A percentile compares a stretch with the other conserved stretches of the same genome.
Evolutionary conservation across 1,140 invertebrate genomes (phyloP).

Genomic region (Prorops nasuta): DNA sequence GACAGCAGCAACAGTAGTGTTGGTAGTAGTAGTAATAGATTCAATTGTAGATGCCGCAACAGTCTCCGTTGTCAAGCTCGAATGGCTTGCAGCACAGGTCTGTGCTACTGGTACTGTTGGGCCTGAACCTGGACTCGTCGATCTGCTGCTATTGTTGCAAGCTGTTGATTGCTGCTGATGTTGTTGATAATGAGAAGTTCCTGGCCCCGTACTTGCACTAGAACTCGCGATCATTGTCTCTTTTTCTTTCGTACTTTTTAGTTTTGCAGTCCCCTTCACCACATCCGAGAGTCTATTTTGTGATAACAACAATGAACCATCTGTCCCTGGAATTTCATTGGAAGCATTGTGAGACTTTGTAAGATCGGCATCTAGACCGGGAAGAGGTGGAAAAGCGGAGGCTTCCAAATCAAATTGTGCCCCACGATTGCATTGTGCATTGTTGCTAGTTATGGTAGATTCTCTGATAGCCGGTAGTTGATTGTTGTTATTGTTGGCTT

Average conservation of each 20-base stretch:
- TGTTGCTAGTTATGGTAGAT: slow-evolving; percentile 29
- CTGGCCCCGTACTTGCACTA: too few species aligned
- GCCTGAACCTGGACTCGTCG: slow-evolving; percentile 51
- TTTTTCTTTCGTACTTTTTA: slow-evolving; percentile 55
- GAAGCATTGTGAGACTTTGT: slow-evolving; percentile 42
- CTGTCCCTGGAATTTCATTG: slow-evolving; percentile 31
- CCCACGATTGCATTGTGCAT: slow-evolving; percentile 47
- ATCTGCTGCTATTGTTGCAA: slow-evolving; percentile 45
- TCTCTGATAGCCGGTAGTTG: slow-evolving; percentile 45
- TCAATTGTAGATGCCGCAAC: slow-evolving; percentile 26
- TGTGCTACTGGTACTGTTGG: too few species aligned
- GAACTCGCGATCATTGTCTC: slow-evolving; percentile 26
- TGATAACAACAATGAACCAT: slow-evolving; percentile 46
- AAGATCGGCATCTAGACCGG: slow-evolving; percentile 58
- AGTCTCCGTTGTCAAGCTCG: slow-evolving; percentile 15
- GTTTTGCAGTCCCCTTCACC: slow-evolving; percentile 73
- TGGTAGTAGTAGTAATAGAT: slow-evolving; percentile 24
- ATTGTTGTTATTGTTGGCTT: slow-evolving; percentile 32
- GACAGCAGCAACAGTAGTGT: slow-evolving; percentile 13
- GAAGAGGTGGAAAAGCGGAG: slow-evolving; percentile 79
- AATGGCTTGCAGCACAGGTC: slow-evolving; percentile 22
- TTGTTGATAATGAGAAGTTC: slow-evolving; percentile 14
- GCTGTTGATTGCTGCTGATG: slow-evolving; percentile 21
- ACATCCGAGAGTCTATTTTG: slow-evolving; percentile 74
- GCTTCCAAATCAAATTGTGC: slow-evolving; percentile 79